Base-by-base conservation (phyloP, 2,888 invertebrate species). In the Stenurella melanura region DNA sequence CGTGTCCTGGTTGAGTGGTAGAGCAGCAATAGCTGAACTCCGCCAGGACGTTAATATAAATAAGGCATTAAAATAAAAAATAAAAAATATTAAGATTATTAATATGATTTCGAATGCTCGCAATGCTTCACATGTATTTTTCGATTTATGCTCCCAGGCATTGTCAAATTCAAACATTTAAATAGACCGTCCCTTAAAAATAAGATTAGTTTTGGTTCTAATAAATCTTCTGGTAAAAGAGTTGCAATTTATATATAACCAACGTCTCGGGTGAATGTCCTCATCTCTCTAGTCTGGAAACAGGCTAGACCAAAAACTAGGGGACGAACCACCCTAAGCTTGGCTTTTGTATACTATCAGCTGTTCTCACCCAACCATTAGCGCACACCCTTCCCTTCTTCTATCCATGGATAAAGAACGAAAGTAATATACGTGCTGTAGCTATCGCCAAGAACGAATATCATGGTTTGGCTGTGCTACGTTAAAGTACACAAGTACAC, bases 271-370 rank as follows among this genome's bases (percentile, higher is more conserved):
- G 83, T 83, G 83, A 85, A 84, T 81, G 83, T 70, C 83, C 84
- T 81, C 78, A 67, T 42, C 74, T 78, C 73, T 78, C 75, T 81
- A 80, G 82, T 82, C 83, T 79, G 80, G 78, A 66, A 74, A 66
- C 76, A 80, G 75, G 77, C 79, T 83, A 82, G 83, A 83, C 82
- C 79, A 79, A 79, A 80, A 78, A 73, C 75, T 77, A 78, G 81
- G 82, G 83, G 80, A 78, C 75, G 70, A 75, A 74, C 74, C 75
- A 78, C 78, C 80, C 81, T 73, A 75, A 78, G 75, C 74, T 71
- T 74, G 74, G 74, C 78, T 80, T 84, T 85, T 85, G 83, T 85
- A 82, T 83, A 73, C 61, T 78, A 80, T 80, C 84, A 84, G 85
- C 85, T 84, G 85, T 66, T 63, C 73, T 64, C 80, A 77, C 79